Percentiles rank a stretch among this genome's conserved stretches.
Conservation (phyloP, 2,888 invertebrate genomes). For the Entomobrya proxima region DNA sequence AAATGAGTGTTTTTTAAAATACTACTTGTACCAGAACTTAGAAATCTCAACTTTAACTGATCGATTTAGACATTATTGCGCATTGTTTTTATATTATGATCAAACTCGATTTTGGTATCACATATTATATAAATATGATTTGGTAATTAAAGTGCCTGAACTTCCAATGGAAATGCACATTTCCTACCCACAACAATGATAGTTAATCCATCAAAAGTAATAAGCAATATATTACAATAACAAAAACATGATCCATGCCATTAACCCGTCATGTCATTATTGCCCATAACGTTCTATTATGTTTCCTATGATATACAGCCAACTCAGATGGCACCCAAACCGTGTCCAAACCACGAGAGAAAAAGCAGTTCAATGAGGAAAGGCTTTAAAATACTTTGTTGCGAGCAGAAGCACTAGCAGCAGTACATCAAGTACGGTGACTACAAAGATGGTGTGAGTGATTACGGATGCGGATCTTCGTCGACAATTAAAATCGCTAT, state of each 20-base stretch:
- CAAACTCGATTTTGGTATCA: no score
- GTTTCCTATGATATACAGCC: not conserved
- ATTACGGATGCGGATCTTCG: conserved; percentile 27
- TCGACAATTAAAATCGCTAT: conserved; percentile 12
- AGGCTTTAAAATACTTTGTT: not conserved
- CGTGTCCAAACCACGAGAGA: not conserved
- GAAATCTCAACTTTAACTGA: no score
- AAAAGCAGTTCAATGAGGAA: not conserved
- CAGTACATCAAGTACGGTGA: not conserved
- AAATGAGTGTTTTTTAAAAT: no score
- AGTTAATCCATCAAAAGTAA: conserved; percentile 59
- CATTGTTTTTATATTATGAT: no score
- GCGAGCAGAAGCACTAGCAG: no score
- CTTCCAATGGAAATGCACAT: no score
- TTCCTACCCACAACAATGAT: conserved; percentile 19
- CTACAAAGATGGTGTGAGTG: conserved; percentile 16
- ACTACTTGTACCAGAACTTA: no score
- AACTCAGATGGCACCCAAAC: not conserved
- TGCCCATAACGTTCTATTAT: conserved; percentile 2
- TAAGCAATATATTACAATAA: conserved; percentile 56
- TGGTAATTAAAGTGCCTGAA: no score
- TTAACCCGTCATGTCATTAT: conserved; percentile 50
- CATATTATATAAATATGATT: no score
- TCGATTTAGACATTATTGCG: no score
- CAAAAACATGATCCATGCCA: conserved; percentile 53